Conservation (phyloP, 2,888 invertebrate species). For the Elegia similella region DNA sequence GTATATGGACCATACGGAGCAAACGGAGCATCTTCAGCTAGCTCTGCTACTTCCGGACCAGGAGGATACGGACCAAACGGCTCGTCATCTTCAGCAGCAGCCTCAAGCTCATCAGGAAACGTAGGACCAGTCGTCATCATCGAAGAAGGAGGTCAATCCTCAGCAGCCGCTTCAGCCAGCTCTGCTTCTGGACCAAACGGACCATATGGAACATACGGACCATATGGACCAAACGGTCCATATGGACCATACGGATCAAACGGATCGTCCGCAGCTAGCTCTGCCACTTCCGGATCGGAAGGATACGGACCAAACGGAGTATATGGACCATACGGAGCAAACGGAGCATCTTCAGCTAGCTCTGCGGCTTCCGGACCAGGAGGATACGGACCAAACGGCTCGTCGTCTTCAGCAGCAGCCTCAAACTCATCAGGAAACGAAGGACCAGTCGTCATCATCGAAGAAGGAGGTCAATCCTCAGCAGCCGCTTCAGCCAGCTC, state of each 20-base stretch:
- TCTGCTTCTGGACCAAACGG: neutral
- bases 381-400: no score
- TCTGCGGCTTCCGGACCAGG: no score
- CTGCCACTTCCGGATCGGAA: neutral
- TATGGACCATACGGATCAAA: neutral
- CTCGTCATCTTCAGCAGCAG: no score
- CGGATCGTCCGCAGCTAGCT: conserved; percentile 16
- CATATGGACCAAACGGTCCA: neutral
- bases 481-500: conserved; percentile 9
- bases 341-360: no score
- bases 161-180: neutral
- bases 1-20: no score
- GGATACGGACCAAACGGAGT: neutral
- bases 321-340: no score
- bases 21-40: no score
- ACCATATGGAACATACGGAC: neutral
- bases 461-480: neutral
- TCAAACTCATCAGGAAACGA: neutral
- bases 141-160: no score
- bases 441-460: neutral
- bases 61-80: no score
- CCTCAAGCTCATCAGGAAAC: no score
- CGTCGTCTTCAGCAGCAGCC: no score
- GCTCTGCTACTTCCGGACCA: no score
- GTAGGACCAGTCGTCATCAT: neutral